Base-by-base conservation (phyloP, 2,113 vertebrate species). In the Malaclemys terrapin region DNA sequence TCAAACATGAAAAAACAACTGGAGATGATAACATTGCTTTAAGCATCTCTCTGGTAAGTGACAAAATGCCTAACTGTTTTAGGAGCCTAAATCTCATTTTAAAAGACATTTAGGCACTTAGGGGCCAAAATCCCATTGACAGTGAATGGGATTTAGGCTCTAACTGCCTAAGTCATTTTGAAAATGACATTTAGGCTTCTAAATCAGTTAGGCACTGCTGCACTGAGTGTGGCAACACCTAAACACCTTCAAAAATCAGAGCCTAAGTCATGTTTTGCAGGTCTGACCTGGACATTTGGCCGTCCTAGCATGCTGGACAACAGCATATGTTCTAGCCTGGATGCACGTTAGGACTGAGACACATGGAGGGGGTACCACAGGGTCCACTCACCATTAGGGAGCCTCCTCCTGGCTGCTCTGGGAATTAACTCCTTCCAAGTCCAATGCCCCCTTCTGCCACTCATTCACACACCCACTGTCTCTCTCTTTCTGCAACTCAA, bases 261-360 rank as follows among this genome's bases (percentile, higher is more conserved):
- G 87, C 91, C 91, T 86, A 1, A 4, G 75, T 80, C 93, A 82
- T 87, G 90, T 84, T 96, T 94, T 95, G 91, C 94, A 94, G 97
- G 96, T 95, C 95, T 96, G 91, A 95, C 90, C 91, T 82, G 90
- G 24, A 25, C 65, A 90, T 89, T 92, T 93, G 94, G 96, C 93
- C 95, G 76, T 24, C 86, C 88, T 38, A 65, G 47, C 13, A 79
- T 0, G 1, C 82, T 3, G 8, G 72, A 69, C 9, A 6, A 75
- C 1, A 54, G 59, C 72, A 1, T 35, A 62, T 22, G 31, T 57
- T 24, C 82, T 72, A 38, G 20, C 65, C 80, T 84, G 57, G 31
- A 50, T 25, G 56, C 38, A 50, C 35, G 11, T 52, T 81, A 17
- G 24, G 52, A 80, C n/a, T 75, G n/a, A 75, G 17, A 69, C 22